These are phyloP conservation scores for Riptortus pedestris DNA, from an alignment of 1,140 invertebrate genomes.

Conservation along the genomic window DNA sequence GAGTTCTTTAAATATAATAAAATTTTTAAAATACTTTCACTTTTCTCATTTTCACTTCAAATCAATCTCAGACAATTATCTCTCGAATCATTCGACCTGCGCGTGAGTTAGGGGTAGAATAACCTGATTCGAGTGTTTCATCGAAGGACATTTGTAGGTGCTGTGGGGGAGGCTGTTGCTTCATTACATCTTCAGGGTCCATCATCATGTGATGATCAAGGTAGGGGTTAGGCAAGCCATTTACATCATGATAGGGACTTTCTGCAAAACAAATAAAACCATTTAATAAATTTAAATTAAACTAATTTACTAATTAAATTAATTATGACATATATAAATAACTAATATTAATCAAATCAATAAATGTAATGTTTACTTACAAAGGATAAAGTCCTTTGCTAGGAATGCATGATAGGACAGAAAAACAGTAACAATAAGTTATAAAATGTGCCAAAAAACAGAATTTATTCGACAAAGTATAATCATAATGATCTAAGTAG, in stretches of 20 bases:
- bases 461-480: neutral
- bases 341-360: neutral
- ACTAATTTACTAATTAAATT: neutral
- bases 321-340: neutral
- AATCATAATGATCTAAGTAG: too few species aligned
- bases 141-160: conserved; percentile 80
- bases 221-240: conserved; percentile 77
- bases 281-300: neutral
- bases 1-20: neutral
- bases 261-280: conserved; percentile 45
- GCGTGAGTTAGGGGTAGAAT: conserved; percentile 83
- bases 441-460: neutral
- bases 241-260: conserved; percentile 85
- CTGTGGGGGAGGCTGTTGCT: conserved; percentile 55
- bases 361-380: conserved; percentile 13
- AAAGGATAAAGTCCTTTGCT: conserved; percentile 11
- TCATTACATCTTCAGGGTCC: conserved; percentile 41
- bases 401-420: conserved; percentile 4
- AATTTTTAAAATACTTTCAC: too few species aligned
- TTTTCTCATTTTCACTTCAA: neutral
- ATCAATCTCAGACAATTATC: conserved; percentile 71
- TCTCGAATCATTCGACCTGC: conserved; percentile 81
- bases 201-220: conserved; percentile 63
- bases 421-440: neutral
- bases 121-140: conserved; percentile 82